A percentile compares a stretch with the other conserved stretches of the same genome.
These are phyloP conservation scores for Hippolais icterina DNA, from an alignment of 2,113 vertebrate genomes.

Conservation along the genomic window DNA sequence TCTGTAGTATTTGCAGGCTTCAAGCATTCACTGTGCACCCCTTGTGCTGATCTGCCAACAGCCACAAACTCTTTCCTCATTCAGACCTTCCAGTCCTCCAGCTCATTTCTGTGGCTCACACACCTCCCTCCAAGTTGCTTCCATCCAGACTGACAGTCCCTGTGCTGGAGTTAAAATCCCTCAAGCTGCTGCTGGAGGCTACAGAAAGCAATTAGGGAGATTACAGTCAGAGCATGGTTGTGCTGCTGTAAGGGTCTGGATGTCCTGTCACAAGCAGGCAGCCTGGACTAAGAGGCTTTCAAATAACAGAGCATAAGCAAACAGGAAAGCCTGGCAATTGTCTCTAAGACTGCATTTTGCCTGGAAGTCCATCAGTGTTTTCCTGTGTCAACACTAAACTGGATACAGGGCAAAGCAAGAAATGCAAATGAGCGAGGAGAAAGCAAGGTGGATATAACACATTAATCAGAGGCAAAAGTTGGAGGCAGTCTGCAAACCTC, in stretches of 20 bases:
- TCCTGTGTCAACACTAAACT: background rate
- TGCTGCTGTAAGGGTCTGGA: background rate
- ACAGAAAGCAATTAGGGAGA: background rate
- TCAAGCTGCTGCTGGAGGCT: background rate
- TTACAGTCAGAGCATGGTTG: background rate
- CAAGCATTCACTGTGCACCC: background rate
- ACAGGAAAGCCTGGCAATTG: background rate
- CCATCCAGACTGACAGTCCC: background rate
- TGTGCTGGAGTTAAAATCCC: background rate
- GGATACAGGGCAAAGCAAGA: background rate
- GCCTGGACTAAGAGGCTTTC: background rate
- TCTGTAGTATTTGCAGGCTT: background rate
- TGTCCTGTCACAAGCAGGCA: background rate
- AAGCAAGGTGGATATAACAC: background rate
- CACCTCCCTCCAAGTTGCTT: background rate
- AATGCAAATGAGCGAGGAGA: background rate
- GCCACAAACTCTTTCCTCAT: background rate
- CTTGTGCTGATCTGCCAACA: background rate
- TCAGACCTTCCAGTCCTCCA: background rate
- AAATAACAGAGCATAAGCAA: background rate
- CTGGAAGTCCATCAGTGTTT: background rate
- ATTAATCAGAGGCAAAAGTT: slow-evolving; percentile 31
- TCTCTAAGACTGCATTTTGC: background rate
- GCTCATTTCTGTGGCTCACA: background rate
- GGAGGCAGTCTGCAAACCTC: slow-evolving; percentile 30